A percentile compares a stretch with the other conserved stretches of the same genome.
Evolutionary conservation across 2,888 invertebrate genomes (phyloP).

Genomic region (Nephrocerus scutellatus): DNA sequence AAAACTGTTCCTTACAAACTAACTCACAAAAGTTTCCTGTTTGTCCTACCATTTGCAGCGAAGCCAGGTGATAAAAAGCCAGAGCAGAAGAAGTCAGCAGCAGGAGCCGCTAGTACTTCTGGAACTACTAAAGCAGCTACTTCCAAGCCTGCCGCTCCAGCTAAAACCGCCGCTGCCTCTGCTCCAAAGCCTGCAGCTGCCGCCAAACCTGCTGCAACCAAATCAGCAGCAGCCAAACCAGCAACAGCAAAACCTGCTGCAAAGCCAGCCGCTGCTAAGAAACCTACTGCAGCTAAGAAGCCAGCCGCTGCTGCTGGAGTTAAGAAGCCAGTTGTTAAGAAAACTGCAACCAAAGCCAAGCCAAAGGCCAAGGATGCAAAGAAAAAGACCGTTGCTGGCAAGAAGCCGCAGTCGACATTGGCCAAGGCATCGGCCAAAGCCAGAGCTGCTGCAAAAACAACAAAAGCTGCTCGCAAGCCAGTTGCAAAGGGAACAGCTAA

Average conservation of each 20-base stretch:
- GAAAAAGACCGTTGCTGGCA: slow-evolving; percentile 41
- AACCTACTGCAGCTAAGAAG: slow-evolving; percentile 34
- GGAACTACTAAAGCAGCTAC: slow-evolving; percentile 44
- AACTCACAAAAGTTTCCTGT: slow-evolving; percentile 2
- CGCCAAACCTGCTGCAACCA: slow-evolving; percentile 30
- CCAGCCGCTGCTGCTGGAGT: slow-evolving; percentile 43
- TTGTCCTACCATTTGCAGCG: slow-evolving; percentile 39
- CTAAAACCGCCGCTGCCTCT: slow-evolving; percentile 31
- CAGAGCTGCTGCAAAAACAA: slow-evolving; percentile 42
- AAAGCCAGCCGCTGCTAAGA: slow-evolving; percentile 39
- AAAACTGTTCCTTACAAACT: neutral
- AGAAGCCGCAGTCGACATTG: slow-evolving; percentile 44
- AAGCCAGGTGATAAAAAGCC: slow-evolving; percentile 56
- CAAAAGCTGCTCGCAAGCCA: slow-evolving; percentile 39
- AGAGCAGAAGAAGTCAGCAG: slow-evolving; percentile 47
- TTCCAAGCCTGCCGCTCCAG: slow-evolving; percentile 32
- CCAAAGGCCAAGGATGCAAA: slow-evolving; percentile 41
- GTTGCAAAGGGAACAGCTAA: slow-evolving; percentile 51
- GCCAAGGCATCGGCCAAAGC: slow-evolving; percentile 47
- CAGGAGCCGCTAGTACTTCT: slow-evolving; percentile 43
- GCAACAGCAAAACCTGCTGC: slow-evolving; percentile 34
- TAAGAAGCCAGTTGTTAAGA: slow-evolving; percentile 48
- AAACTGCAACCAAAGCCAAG: slow-evolving; percentile 36
- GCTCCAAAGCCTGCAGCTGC: slow-evolving; percentile 42
- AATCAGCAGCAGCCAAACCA: slow-evolving; percentile 33